A percentile compares a stretch with the other conserved stretches of the same genome.
Conservation (phyloP, 2,888 invertebrate species). For the Lepidonotus clava region DNA sequence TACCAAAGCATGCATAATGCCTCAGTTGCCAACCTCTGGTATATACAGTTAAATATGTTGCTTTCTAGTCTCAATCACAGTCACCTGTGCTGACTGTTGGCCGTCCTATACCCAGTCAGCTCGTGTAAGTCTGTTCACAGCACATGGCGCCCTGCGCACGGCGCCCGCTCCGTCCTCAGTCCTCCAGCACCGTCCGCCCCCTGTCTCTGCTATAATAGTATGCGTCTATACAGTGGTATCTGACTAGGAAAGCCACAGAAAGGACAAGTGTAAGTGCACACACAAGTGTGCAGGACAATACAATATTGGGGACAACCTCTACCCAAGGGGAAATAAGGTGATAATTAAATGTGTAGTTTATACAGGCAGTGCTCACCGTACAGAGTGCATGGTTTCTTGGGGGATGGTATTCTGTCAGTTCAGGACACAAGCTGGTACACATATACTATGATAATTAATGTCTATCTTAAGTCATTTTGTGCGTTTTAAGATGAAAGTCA, state of each 20-base stretch:
- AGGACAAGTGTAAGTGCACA: background rate
- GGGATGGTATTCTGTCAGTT: no score
- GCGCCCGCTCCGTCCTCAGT: background rate
- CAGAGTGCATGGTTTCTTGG: background rate
- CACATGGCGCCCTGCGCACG: background rate
- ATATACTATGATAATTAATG: background rate
- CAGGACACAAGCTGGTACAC: background rate
- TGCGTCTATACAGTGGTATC: background rate
- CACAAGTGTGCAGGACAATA: background rate
- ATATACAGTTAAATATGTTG: background rate
- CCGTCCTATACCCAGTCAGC: background rate
- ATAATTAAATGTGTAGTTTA: no score
- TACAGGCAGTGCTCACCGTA: background rate
- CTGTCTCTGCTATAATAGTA: background rate
- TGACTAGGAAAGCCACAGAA: background rate
- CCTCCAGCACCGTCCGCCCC: background rate
- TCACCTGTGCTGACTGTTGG: background rate
- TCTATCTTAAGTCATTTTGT: slow-evolving; percentile 5
- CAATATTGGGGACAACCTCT: background rate
- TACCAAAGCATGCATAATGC: background rate
- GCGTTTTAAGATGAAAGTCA: background rate
- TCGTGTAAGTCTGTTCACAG: background rate
- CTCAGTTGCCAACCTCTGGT: background rate
- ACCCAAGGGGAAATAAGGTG: no score
- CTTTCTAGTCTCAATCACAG: background rate